A percentile compares a stretch with the other conserved stretches of the same genome.
phyloP scores from a whole-genome alignment of 2,888 invertebrate species.

The Sinopyrophorus schimmeli region DNA sequence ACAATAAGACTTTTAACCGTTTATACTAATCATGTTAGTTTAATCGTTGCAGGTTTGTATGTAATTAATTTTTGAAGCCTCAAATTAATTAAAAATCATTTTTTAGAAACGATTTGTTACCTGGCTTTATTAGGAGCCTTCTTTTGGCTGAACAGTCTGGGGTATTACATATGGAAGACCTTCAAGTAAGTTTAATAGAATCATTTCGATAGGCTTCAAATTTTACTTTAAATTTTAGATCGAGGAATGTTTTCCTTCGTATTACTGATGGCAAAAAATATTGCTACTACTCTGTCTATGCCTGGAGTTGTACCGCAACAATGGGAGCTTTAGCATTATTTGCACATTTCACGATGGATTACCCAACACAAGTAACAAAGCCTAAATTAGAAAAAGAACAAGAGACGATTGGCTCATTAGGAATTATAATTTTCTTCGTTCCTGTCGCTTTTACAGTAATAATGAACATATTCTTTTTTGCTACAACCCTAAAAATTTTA shows the following conservation, averaged over 20 bases:
- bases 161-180: constrained; percentile 87
- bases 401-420: constrained; percentile 80
- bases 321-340: constrained; percentile 77
- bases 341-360: constrained; percentile 79
- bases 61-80: background rate
- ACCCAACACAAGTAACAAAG: constrained; percentile 60
- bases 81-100: constrained; percentile 1
- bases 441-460: constrained; percentile 80
- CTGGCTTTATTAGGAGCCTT: constrained; percentile 78
- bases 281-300: constrained; percentile 82
- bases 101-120: constrained; percentile 77
- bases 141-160: constrained; percentile 85
- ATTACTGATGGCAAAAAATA: constrained; percentile 86
- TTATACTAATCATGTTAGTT: constrained; percentile 78
- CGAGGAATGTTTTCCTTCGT: constrained; percentile 80
- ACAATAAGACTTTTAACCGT: constrained; percentile 79
- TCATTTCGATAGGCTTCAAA: background rate
- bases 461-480: constrained; percentile 77
- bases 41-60: constrained; percentile 73
- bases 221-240: constrained; percentile 56
- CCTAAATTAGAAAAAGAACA: constrained; percentile 63
- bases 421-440: constrained; percentile 80
- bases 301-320: constrained; percentile 73
- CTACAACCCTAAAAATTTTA: constrained; percentile 77
- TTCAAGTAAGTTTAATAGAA: constrained; percentile 62